Conservation (phyloP, 2,113 vertebrate genomes). For the Syngnathus floridae region DNA sequence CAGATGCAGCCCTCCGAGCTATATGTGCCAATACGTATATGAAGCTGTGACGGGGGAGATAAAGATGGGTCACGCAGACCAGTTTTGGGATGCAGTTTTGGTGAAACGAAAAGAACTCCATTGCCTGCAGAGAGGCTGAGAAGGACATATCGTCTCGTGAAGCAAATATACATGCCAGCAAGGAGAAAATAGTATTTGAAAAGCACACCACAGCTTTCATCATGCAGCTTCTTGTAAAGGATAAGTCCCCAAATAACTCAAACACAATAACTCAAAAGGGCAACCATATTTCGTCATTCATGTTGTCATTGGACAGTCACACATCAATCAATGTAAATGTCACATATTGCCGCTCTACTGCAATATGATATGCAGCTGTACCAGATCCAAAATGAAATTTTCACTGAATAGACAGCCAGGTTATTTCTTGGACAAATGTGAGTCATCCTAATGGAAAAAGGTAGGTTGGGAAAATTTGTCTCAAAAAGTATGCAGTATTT, state of each 20-base stretch:
- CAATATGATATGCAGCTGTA: background rate
- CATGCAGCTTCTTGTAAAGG: background rate
- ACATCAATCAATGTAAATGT: background rate
- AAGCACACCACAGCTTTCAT: background rate
- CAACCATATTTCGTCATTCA: no score
- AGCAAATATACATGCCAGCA: background rate
- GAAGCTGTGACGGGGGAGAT: constrained; percentile 14
- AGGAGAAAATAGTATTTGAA: background rate
- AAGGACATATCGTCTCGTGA: no score
- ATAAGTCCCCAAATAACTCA: background rate
- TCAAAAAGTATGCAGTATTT: no score
- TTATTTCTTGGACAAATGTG: background rate
- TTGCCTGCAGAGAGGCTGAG: background rate
- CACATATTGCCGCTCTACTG: background rate
- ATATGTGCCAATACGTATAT: constrained; percentile 21
- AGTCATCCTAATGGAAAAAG: background rate
- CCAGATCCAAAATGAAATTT: background rate
- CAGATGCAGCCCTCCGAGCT: constrained; percentile 22
- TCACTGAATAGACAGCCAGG: background rate
- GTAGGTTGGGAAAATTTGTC: no score
- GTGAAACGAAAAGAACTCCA: no score
- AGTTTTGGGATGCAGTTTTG: background rate
- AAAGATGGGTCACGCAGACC: constrained; percentile 11
- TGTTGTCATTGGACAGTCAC: background rate
- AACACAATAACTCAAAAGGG: background rate